Evolutionary conservation across 2,113 vertebrate species (phyloP).

Genomic region (Cheilinus undulatus): DNA sequence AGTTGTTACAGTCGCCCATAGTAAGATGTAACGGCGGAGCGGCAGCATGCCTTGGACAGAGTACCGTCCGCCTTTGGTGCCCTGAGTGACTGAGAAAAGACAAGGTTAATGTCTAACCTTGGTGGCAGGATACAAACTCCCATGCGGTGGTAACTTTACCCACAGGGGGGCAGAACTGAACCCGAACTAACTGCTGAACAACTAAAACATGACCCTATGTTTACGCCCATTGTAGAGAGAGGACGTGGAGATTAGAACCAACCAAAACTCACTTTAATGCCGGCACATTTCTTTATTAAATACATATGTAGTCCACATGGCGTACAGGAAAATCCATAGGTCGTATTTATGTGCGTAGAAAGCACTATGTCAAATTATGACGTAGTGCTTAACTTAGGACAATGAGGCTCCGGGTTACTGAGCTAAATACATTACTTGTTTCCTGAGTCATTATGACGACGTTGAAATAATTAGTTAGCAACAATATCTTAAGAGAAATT

Average conservation of each 20-base stretch:
- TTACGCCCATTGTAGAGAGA: constrained; percentile 27
- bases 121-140: constrained; percentile 25
- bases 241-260: neutral
- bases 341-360: no score
- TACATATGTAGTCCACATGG: neutral
- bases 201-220: constrained; percentile 56
- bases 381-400: no score
- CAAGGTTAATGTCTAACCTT: constrained; percentile 81
- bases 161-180: constrained; percentile 71
- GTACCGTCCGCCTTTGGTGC: constrained; percentile 37
- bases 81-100: constrained; percentile 50
- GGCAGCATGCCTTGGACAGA: constrained; percentile 77
- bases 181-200: constrained; percentile 35
- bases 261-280: neutral
- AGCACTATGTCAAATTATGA: no score
- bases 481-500: no score
- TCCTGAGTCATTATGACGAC: no score
- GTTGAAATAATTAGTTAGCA: no score
- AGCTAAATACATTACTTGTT: no score
- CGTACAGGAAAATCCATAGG: neutral
- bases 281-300: neutral
- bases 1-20: constrained; percentile 73
- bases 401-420: no score
- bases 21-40: constrained; percentile 66
- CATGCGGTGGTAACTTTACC: constrained; percentile 55